Evolutionary conservation across 2,113 vertebrate genomes (phyloP).

Genomic region (Aphyosemion australe): DNA sequence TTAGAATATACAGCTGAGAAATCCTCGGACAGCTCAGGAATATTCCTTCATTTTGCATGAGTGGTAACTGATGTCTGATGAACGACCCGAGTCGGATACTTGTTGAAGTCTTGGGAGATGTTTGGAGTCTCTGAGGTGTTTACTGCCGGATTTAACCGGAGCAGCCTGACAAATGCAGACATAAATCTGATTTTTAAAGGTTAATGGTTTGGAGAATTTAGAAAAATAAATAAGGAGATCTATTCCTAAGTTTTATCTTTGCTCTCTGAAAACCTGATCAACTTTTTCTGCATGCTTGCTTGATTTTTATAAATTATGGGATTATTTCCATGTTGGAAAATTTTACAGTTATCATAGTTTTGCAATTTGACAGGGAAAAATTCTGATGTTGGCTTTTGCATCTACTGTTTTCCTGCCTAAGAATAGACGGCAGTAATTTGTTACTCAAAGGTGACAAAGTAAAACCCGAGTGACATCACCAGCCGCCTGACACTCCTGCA

Average conservation of each 20-base stretch:
- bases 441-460: slow-evolving; percentile 31
- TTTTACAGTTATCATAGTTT: no score
- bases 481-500: slow-evolving; percentile 38
- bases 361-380: no score
- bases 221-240: slow-evolving; percentile 53
- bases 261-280: slow-evolving; percentile 30
- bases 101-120: slow-evolving; percentile 59
- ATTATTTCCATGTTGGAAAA: not conserved
- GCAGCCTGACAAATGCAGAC: slow-evolving; percentile 62
- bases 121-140: slow-evolving; percentile 65
- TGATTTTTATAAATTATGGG: not conserved
- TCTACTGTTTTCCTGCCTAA: not conserved
- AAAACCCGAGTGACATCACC: slow-evolving; percentile 52
- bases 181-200: slow-evolving; percentile 71
- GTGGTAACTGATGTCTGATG: slow-evolving; percentile 62
- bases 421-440: slow-evolving; percentile 4
- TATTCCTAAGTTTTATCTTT: slow-evolving; percentile 43
- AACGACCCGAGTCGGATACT: slow-evolving; percentile 57
- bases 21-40: slow-evolving; percentile 16
- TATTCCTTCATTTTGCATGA: slow-evolving; percentile 44
- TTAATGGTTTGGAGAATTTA: slow-evolving; percentile 67
- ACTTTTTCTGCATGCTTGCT: slow-evolving; percentile 19
- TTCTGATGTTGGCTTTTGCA: not conserved
- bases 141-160: slow-evolving; percentile 57
- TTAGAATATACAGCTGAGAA: not conserved